phyloP scores from a whole-genome alignment of 2,797 vertebrate species.

The Galagoides demidoff region DNA sequence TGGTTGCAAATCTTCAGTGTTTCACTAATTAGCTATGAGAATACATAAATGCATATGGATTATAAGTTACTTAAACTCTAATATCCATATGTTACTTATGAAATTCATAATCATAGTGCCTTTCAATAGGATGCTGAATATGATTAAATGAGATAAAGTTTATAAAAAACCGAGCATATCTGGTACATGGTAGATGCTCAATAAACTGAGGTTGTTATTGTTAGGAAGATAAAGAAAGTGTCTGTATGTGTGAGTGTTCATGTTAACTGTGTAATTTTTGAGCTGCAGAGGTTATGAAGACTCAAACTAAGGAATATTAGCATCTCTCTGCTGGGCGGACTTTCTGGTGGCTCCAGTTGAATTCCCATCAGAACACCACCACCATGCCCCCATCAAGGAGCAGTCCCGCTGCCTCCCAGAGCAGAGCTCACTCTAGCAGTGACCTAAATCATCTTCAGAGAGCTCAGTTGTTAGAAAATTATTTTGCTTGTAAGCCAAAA shows the following conservation, averaged over 20 bases:
- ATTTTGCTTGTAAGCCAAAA: not conserved
- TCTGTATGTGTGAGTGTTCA: not conserved
- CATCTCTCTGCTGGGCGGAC: not conserved
- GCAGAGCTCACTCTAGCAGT: not conserved
- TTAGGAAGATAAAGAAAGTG: not conserved
- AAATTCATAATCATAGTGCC: not conserved
- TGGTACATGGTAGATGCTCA: not conserved
- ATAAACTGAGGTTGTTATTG: not conserved
- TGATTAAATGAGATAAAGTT: not conserved
- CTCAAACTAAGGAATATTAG: not conserved
- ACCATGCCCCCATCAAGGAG: not conserved
- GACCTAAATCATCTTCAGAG: not conserved
- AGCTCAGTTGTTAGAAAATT: not conserved
- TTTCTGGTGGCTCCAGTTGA: not conserved
- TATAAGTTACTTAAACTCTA: not conserved
- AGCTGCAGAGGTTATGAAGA: not conserved
- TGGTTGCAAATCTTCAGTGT: not conserved
- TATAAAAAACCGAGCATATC: not conserved
- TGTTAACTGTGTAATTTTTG: not conserved
- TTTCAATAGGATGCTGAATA: not conserved
- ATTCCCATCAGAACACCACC: not conserved
- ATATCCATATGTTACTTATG: not conserved
- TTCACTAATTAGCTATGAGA: not conserved
- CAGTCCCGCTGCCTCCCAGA: not conserved
- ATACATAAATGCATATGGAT: too few relatives aligned